Conservation (phyloP, 2,797 vertebrate species). For the Enteromius radiatus region DNA sequence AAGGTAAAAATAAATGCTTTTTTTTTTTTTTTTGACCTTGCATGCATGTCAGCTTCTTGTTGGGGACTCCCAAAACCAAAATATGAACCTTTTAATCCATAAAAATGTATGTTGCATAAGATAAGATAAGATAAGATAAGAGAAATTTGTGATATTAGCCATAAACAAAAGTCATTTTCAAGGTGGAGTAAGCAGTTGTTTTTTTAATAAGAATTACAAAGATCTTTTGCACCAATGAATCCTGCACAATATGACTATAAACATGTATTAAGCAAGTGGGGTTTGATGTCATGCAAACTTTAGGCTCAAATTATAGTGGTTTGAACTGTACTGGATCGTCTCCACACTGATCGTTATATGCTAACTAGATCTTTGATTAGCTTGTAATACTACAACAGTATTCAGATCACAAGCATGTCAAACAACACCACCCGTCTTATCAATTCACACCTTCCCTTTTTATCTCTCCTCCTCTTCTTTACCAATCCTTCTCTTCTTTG, state of each 20-base stretch:
- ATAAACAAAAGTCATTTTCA: neutral
- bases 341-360: neutral
- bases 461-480: conserved; percentile 54
- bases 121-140: neutral
- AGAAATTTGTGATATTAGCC: neutral
- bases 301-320: neutral
- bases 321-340: neutral
- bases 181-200: neutral
- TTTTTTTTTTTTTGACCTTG: too few species aligned
- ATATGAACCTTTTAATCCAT: too few species aligned
- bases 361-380: conserved; percentile 8
- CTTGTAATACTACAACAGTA: conserved; percentile 2
- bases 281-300: neutral
- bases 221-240: neutral
- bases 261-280: neutral
- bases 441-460: conserved; percentile 13
- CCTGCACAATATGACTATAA: neutral
- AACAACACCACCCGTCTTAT: conserved; percentile 12
- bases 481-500: conserved; percentile 47
- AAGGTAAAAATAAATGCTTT: too few species aligned
- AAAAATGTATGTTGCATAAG: neutral
- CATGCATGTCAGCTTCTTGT: too few species aligned
- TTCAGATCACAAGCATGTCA: conserved; percentile 35
- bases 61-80: too few species aligned
- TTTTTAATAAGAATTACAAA: neutral